A percentile compares a stretch with the other conserved stretches of the same genome.
Conservation (phyloP, 2,888 invertebrate species). For the Cremastobaeus sp. region DNA sequence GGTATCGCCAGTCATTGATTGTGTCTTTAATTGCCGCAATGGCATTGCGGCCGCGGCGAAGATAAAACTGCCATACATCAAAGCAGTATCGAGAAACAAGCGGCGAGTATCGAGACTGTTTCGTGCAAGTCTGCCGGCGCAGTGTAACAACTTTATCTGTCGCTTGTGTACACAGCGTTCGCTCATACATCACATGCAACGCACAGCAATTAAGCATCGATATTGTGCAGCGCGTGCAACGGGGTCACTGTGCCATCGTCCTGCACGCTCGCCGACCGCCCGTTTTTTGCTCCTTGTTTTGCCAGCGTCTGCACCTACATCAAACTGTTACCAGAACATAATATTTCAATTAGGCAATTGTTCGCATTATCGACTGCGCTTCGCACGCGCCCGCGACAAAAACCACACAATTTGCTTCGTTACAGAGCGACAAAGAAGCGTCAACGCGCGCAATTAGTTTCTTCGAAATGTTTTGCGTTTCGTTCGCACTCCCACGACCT, state of each 20-base stretch:
- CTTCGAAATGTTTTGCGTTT: no score
- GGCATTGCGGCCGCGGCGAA: conserved; percentile 9
- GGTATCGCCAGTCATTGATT: no score
- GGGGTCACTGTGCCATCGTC: conserved; percentile 55
- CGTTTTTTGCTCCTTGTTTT: conserved; percentile 38
- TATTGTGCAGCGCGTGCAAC: conserved; percentile 50
- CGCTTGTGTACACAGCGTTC: conserved; percentile 49
- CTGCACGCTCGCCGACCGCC: conserved; percentile 13
- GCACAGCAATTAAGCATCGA: conserved; percentile 57
- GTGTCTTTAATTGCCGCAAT: conserved; percentile 34
- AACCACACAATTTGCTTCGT: conserved; percentile 20
- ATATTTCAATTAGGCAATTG: conserved; percentile 55
- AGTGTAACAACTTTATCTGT: conserved; percentile 53
- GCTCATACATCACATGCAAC: conserved; percentile 56
- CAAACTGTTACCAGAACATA: conserved; percentile 42
- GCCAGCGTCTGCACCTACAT: conserved; percentile 33
- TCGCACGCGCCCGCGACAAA: conserved; percentile 4
- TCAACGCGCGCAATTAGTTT: background rate
- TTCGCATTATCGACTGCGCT: conserved; percentile 29
- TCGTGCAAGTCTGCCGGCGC: conserved; percentile 16
- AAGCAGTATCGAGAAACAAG: background rate
- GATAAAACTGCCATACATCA: conserved; percentile 37
- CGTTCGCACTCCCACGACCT: no score
- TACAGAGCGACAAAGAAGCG: conserved; percentile 5
- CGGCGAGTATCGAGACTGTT: conserved; percentile 9